Percentiles rank a stretch among this genome's conserved stretches.
phyloP scores from a whole-genome alignment of 1,140 invertebrate genomes.

The Diorhabda sublineata region DNA sequence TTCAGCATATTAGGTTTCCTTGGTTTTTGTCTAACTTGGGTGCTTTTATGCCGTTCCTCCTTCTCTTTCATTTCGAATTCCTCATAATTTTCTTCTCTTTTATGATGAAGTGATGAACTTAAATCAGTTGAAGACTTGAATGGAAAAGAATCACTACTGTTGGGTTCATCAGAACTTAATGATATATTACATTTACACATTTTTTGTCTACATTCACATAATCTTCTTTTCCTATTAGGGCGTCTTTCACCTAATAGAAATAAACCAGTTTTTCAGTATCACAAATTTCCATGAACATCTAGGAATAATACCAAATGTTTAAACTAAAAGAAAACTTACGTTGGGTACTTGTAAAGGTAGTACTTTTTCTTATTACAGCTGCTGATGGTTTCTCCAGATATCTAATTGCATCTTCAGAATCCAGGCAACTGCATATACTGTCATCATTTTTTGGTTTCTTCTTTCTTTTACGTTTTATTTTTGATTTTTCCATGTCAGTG shows the following conservation, averaged over 20 bases:
- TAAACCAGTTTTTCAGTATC: no score
- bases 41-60: background rate
- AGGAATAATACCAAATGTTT: no score
- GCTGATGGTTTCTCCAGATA: background rate
- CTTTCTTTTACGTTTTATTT: conserved; percentile 13
- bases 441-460: background rate
- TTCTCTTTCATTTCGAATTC: conserved; percentile 6
- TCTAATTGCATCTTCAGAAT: conserved; percentile 15
- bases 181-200: background rate
- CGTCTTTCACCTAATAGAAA: no score
- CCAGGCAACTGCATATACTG: background rate
- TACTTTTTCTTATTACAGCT: background rate
- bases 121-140: background rate
- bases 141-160: background rate
- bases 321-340: background rate
- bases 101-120: no score
- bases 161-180: background rate
- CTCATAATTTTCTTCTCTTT: background rate
- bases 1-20: conserved; percentile 9
- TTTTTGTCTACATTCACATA: background rate
- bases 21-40: background rate
- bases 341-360: background rate
- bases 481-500: background rate
- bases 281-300: no score
- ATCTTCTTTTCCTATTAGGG: no score